These are phyloP conservation scores for Empidonax alnorum DNA, from an alignment of 2,113 vertebrate genomes.

Conservation along the genomic window DNA sequence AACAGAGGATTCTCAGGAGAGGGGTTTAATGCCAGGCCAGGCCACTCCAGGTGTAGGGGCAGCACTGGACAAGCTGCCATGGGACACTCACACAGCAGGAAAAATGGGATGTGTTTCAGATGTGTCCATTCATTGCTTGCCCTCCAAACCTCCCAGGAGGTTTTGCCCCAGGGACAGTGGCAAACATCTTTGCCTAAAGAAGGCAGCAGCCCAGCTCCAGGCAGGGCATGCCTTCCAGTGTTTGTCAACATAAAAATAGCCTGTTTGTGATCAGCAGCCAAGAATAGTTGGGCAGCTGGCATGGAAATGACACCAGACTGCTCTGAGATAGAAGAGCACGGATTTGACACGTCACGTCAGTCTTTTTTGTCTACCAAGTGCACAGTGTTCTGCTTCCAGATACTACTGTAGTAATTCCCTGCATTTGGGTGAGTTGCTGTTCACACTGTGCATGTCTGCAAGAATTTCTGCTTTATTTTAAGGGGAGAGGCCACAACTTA, in stretches of 20 bases:
- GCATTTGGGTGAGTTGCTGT: background rate
- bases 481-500: background rate
- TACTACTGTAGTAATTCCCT: background rate
- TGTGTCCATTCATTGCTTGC: background rate
- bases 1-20: background rate
- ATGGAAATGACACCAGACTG: conserved; percentile 14
- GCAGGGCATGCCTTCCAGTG: conserved; percentile 46
- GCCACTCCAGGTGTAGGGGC: background rate
- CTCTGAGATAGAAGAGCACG: background rate
- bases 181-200: conserved; percentile 54
- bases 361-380: background rate
- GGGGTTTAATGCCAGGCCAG: background rate
- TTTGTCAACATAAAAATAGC: conserved; percentile 59
- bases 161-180: background rate
- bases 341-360: background rate
- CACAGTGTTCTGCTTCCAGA: background rate
- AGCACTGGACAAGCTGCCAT: background rate
- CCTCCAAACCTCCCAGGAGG: background rate
- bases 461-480: background rate
- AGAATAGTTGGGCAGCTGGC: conserved; percentile 49
- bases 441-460: background rate
- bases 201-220: conserved; percentile 1
- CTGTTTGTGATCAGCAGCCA: conserved; percentile 31
- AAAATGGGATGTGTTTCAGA: background rate
- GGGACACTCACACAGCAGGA: background rate